Evolutionary conservation across 2,797 vertebrate species (phyloP), one percentile per base, ranked within the genome.

Genomic region (Okamejei kenojei): DNA sequence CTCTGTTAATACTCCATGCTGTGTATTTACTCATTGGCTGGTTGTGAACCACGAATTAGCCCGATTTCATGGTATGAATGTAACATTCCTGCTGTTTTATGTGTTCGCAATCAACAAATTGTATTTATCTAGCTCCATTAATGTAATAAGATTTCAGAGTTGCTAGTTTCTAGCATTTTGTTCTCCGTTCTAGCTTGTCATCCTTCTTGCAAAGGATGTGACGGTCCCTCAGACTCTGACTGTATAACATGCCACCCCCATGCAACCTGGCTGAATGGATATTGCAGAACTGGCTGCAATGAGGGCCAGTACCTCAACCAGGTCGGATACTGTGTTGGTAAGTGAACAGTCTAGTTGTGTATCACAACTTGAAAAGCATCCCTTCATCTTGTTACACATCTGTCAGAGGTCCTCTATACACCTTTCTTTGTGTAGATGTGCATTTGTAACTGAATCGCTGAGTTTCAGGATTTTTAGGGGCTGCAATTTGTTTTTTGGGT

Each of bases 191-290:
- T 94, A 99, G 99, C 95, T 2, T 99, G 99, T 94, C 98, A 99
- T 93, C 98, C 98, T 0, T 97, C 97, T 93, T 99, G 99, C 94
- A 96, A 95, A 95, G 96, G 95, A 0, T 99, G 99, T 94, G 95
- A 7, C 0, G 98, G 98, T 1, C 95, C 97, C 0, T 97, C 97
- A 0, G 97, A 97, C 21, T 94, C 95, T 0, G 97, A 98, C 93
- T 99, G 99, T 94, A 93, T 95, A 10, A 95, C 96, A 93, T 99
- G 99, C 93, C 96, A 97, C 6, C 96, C 95, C 7, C 96, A 95
- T 0, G 94, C 96, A 2, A 94, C 95, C 73, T 95, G 97, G 0
- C 95, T 94, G 17, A 91, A 32, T 0, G 97, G 98, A 45, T 96
- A 90, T 95, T 99, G 99, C 95, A 95, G 95, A 93, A 97, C 97